Base-by-base conservation (phyloP, 2,113 vertebrate species). In the Rana temporaria region DNA sequence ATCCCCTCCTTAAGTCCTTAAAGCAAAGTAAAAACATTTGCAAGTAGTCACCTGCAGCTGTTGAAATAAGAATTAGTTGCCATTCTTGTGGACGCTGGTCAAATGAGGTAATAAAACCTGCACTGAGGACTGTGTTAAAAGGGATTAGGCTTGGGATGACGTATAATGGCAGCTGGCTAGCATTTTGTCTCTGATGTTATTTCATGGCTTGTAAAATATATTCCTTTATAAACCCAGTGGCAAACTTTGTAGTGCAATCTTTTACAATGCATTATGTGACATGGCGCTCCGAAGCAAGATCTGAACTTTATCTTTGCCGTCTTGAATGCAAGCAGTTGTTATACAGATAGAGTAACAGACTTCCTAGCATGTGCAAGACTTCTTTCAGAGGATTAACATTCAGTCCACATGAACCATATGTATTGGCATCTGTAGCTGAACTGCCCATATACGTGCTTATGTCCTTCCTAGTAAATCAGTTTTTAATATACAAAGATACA, bases 11-110 rank as follows among this genome's bases (percentile, higher is more conserved):
- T 57, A 66, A 52, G 56, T 20, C 32, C 72, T 75, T 48, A 66
- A 56, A 76, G 71, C 34, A 67, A 82, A 68, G 38, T 65, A 11
- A 81, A 81, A 73, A 55, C 63, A 76, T 76, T 82, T 83, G 63
- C 65, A 73, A 68, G 72, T 83, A 75, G 81, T 57, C 81, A 83
- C 81, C 81, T 82, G 70, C 80, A 82, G 70, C 80, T 83, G 81
- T 83, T 76, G 72, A 83, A 83, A 83, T 76, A 83, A 76, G 71
- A 76, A 68, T 60, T 68, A 75, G 71, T 68, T 83, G 63, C 81
- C 71, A 76, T 76, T 68, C 71, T 59, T 75, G 63, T 67, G 55
- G 32, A 83, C 67, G 72, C 16, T 42, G 72, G 72, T 78, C 76
- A 78, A 78, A 78, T 78, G 75, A 18, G 48, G 76, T 68, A 83